Base-by-base conservation (phyloP, 2,113 vertebrate genomes). In the Megaceryle torquata region DNA sequence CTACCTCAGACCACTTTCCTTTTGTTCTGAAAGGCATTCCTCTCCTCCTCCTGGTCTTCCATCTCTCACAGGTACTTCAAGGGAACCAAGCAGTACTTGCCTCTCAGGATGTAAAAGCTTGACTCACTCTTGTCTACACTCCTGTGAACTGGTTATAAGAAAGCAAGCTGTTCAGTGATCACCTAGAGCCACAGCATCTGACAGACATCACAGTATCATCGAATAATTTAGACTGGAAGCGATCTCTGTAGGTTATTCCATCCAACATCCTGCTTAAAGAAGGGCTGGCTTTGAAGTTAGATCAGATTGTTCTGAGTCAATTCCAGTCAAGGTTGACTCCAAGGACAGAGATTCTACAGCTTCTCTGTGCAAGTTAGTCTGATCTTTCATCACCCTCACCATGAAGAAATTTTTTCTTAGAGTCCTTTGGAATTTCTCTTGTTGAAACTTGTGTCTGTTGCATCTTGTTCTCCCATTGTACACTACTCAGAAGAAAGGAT, bases 161-260 rank as follows among this genome's bases (percentile, higher is more conserved):
- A 53, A 50, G 8, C 24, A 65, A 25, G 25, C 2, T 89, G 16
- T 20, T 57, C 54, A 28, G 33, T 29, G 35, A 33, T 12, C 65
- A 63, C 46, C 16, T 43, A 21, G 64, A 68, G 60, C 11, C 60
- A 74, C 63, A 68, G 72, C 22, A 69, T 26, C 71, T 41, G 59
- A 28, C 59, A 89, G 81, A 61, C 0, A 0, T 53, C 77, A 35
- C 0, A 8, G 68, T 11, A 41, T 28, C 4, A 1, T 26, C 79
- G 80, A 75, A 82, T 82, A 70, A 56, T 26, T 84, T 11, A 60
- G 33, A 13, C n/a, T 46, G 33, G 25, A 76, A 78, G 31, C 24
- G 21, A 22, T 70, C 71, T 83, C 77, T 65, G 86, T 25, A 88
- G 46, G 25, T 84, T 89, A 7, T 61, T 46, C n/a, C 56, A 60